Base-by-base conservation (phyloP, 2,888 invertebrate species). In the Chromoteleia sp. region DNA sequence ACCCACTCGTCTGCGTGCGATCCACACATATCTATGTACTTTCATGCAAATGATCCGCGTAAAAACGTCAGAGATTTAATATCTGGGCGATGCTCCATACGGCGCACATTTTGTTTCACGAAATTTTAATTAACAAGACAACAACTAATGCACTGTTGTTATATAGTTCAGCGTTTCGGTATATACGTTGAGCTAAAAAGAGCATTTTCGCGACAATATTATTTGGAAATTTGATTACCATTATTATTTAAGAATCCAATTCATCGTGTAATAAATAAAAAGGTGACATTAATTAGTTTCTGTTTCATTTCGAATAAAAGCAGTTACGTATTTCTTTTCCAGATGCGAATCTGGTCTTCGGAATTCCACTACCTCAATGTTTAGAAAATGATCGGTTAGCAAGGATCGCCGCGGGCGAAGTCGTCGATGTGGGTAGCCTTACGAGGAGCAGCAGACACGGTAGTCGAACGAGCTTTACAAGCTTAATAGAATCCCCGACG, bases 341-440 rank as follows among this genome's bases (percentile, higher is more conserved):
- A 89, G 89, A 89, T 17, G 71, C 82, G 1, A 85, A 83, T 25
- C 93, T 96, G 85, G 96, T 97, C 70, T 98, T 98, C 88, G 98
- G 98, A 6, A 95, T 97, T 84, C 95, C 97, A 0, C 92, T 98
- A 84, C 93, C 95, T 63, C 96, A 96, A 89, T 98, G 98, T 90
- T 94, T 98, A 86, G 95, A 96, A 88, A 96, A 97, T 86, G 98
- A 98, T 92, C 92, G 94, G 76, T 88, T 94, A 71, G 91, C 93
- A 21, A 92, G 93, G 84, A 92, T 92, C 36, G 92, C 92, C 3
- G 83, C 89, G 14, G 90, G 89, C 7, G 91, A 89, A 71, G 84
- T 88, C 19, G 79, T 78, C 52, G 91, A 90, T 61, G 88, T 90
- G 59, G 91, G 88, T 33, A 92, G 71, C 65, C 86, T 90, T 54